Evolutionary conservation across 2,797 vertebrate species (phyloP), one percentile per base, ranked within the genome.

Genomic region (Sebastes matsubarae): DNA sequence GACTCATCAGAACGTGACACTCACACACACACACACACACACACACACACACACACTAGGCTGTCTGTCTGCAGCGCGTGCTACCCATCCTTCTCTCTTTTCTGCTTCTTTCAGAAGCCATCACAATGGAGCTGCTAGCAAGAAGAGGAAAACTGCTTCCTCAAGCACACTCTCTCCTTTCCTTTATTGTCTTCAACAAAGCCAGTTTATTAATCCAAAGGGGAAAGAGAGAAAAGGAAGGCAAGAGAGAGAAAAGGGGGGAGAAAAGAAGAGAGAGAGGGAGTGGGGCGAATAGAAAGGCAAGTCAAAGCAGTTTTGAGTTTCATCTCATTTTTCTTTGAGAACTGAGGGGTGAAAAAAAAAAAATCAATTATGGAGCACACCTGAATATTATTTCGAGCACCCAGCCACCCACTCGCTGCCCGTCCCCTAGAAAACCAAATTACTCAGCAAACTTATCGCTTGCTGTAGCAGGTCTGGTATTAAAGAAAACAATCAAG

Each of bases 381-480:
- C 97, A 99, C 98, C 98, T 99, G 97, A 98, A 99, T 98, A 99
- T 98, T 98, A 98, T 99, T 99, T 97, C 95, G 95, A 97, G 97
- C 96, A 96, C 93, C 93, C 89, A 88, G 91, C 91, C 92, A 91
- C 93, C 91, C 94, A 91, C 89, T 86, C 81, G 70, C 88, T 86
- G 87, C 79, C 88, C 75, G 85, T 92, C 91, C 92, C 92, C 91
- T 88, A 85, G 86, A 99, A 96, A 98, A 97, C 96, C 97, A 99
- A 99, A 99, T 99, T 99, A 99, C 98, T 99, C 98, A 98, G 98
- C 97, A 99, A 98, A 99, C 98, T 99, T 99, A 99, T 99, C 98
- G 96, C 98, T 98, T 97, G 97, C 97, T 97, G 94, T 97, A 97
- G 98, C 97, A 98, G 97, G 97, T 97, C 97, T 97, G 97, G 98